Evolutionary conservation across 2,888 invertebrate species (phyloP).

Genomic region (Serripes groenlandicus): DNA sequence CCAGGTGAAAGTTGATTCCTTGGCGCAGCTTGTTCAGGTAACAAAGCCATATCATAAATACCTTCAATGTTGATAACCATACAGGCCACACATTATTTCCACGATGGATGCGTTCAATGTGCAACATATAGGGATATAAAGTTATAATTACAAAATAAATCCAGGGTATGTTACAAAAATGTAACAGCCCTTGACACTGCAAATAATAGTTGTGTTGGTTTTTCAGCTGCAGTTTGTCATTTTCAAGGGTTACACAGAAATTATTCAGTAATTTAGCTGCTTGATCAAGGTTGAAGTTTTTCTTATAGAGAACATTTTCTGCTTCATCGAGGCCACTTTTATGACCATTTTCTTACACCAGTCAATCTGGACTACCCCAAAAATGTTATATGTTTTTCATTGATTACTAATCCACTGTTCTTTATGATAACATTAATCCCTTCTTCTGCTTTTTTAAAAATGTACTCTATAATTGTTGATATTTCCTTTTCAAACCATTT

Average conservation of each 20-base stretch:
- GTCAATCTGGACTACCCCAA: conserved; percentile 49
- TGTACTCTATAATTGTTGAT: no score
- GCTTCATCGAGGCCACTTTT: conserved; percentile 12
- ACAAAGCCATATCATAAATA: no score
- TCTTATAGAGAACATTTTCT: conserved; percentile 36
- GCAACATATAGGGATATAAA: conserved; percentile 37
- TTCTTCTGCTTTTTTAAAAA: no score
- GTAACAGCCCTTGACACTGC: no score
- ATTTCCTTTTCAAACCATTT: conserved; percentile 41
- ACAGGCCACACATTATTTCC: conserved; percentile 30
- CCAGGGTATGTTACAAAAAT: conserved; percentile 41
- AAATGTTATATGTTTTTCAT: no score
- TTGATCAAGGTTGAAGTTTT: conserved; percentile 23
- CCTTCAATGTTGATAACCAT: conserved; percentile 35
- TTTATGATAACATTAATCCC: no score
- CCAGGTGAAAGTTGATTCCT: no score
- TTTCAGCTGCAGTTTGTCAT: conserved; percentile 34
- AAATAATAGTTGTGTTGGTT: conserved; percentile 42
- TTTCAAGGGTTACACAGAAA: conserved; percentile 35
- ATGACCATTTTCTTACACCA: neutral
- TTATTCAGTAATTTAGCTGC: conserved; percentile 20
- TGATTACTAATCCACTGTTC: no score
- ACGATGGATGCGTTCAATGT: conserved; percentile 33
- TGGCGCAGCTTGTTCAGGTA: no score
- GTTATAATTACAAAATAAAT: conserved; percentile 45